Evolutionary conservation across 2,888 invertebrate species (phyloP).

Genomic region (Adelognathus sp.): DNA sequence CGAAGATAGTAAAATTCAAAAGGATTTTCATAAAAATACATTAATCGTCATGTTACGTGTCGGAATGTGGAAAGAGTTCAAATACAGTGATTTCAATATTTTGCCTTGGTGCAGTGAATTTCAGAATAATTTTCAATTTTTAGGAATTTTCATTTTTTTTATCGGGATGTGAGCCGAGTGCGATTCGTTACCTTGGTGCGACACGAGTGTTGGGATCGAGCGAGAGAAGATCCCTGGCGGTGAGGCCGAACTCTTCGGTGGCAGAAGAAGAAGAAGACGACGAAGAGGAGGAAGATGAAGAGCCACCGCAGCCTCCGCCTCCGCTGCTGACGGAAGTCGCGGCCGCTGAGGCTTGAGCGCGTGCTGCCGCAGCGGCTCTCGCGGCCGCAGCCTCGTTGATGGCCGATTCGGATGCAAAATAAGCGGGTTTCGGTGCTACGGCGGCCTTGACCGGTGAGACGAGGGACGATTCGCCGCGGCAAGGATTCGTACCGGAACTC

Average conservation of each 20-base stretch:
- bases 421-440: conserved; percentile 67
- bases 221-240: conserved; percentile 26
- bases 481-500: conserved; percentile 45
- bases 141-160: too few relatives aligned
- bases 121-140: too few relatives aligned
- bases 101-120: too few relatives aligned
- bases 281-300: too few relatives aligned
- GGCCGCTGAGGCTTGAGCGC: not conserved
- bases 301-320: not conserved
- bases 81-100: too few relatives aligned
- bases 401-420: conserved; percentile 57
- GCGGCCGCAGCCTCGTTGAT: conserved; percentile 63
- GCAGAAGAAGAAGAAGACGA: not conserved
- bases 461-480: not conserved
- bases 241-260: not conserved
- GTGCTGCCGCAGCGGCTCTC: conserved; percentile 29
- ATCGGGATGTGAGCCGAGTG: too few relatives aligned
- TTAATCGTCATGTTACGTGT: too few relatives aligned
- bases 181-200: conserved; percentile 49
- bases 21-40: too few relatives aligned
- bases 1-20: too few relatives aligned
- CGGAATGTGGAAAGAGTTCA: too few relatives aligned
- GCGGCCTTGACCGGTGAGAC: conserved; percentile 79
- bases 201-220: conserved; percentile 23
- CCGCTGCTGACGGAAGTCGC: not conserved